phyloP scores from a whole-genome alignment of 2,888 invertebrate species.

The Phytoseiulus persimilis region DNA sequence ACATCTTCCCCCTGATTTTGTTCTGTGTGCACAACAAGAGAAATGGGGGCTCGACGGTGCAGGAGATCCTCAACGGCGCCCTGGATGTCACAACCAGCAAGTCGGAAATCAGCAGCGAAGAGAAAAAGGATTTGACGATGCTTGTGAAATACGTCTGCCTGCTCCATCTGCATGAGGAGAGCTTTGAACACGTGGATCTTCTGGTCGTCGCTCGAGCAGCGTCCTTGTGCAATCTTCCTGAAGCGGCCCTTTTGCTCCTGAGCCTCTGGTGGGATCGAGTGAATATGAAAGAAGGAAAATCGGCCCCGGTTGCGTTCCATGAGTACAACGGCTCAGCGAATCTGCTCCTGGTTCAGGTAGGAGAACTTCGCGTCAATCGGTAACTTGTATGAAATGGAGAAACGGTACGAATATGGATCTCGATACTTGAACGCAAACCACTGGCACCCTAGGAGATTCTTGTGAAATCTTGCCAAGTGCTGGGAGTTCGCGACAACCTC shows the following conservation, averaged over 20 bases:
- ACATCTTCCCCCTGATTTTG: not conserved
- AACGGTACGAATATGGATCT: too few species aligned
- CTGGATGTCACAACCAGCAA: constrained; percentile 50
- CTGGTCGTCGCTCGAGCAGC: not conserved
- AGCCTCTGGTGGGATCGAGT: constrained; percentile 19
- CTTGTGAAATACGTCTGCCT: constrained; percentile 29
- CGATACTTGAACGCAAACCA: too few species aligned
- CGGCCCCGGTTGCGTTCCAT: constrained; percentile 5
- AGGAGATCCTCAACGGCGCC: constrained; percentile 68
- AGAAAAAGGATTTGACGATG: not conserved
- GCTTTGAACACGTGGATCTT: not conserved
- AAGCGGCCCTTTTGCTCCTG: not conserved
- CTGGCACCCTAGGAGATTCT: constrained; percentile 17
- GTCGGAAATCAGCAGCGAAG: not conserved
- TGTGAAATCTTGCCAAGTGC: not conserved
- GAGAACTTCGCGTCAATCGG: not conserved
- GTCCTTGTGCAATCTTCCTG: not conserved
- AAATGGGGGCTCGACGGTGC: constrained; percentile 52
- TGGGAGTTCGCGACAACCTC: constrained; percentile 16
- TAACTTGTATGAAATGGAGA: not conserved
- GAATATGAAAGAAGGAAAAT: not conserved
- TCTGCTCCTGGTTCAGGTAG: constrained; percentile 23
- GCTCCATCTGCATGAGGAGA: not conserved
- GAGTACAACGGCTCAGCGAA: constrained; percentile 13
- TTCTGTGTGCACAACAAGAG: not conserved